Base-by-base conservation (phyloP, 2,113 vertebrate genomes). In the Nannobrachium achirus region DNA sequence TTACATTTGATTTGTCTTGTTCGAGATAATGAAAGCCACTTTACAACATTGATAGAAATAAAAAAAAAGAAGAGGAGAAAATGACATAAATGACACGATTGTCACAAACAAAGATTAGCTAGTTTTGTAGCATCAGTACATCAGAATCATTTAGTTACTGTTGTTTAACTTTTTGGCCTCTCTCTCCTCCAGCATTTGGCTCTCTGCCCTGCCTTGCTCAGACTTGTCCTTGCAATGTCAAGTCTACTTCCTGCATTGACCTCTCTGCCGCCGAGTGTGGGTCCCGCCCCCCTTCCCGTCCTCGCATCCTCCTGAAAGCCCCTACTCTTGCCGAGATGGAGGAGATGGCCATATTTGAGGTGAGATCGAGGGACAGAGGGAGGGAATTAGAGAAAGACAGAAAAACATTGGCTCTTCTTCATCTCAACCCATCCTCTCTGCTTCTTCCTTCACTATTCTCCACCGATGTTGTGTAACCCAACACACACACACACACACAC, bases 291-390 rank as follows among this genome's bases (percentile, higher is more conserved):
- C 79, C 70, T 0, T 69, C 90, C 0, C 92, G 96, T 41, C 95
- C 94, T 0, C 93, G 96, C 0, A 69, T 98, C 63, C 88, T 98
- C 56, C 95, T 99, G 18, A 99, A 98, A 82, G 97, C 97, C 0
- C 97, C 97, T 3, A 99, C 97, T 0, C 89, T 99, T 83, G 96
- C 94, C 0, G 97, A 99, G 88, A 97, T 99, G 96, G 97, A 99
- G 69, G 97, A 98, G 90, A 98, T 99, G 97, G 95, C 88, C 78
- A 66, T 94, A 3, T 98, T 94, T 0, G 97, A 98, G 95, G 97
- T 94, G 76, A 81, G 70, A 10, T 3, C 3, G 7, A 45, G 38
- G 42, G 18, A 8, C 6, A 6, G 49, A 48, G 50, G 58, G 3
- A 1, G 20, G 20, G 20, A 25, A 25, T 25, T 25, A 25, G 20